Percentiles rank a stretch among this genome's conserved stretches.
phyloP scores from a whole-genome alignment of 2,888 invertebrate species.

The Sphecodes monilicornis region DNA sequence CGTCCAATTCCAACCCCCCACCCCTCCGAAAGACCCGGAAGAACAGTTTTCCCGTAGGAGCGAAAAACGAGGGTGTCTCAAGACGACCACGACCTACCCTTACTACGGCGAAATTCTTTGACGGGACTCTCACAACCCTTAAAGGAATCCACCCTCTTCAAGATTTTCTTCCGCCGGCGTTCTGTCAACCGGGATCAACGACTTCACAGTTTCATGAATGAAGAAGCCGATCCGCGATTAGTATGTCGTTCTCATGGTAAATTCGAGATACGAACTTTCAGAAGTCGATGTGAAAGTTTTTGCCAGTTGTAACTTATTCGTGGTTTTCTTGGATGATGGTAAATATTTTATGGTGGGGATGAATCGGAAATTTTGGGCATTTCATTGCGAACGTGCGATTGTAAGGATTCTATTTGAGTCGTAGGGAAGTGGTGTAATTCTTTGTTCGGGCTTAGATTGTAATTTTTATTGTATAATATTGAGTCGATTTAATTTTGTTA shows the following conservation, averaged over 20 bases:
- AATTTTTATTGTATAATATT: too few species aligned
- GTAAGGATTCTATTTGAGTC: too few species aligned
- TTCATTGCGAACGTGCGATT: too few species aligned
- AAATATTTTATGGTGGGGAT: background rate
- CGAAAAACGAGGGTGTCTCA: conserved; percentile 79
- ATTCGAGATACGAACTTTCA: background rate
- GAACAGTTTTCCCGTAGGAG: conserved; percentile 73
- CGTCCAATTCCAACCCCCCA: conserved; percentile 49
- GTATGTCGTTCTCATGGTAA: background rate
- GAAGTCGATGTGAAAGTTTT: background rate
- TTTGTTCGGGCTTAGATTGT: too few species aligned
- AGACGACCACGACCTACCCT: conserved; percentile 81
- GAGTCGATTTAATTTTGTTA: too few species aligned
- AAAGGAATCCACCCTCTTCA: conserved; percentile 39
- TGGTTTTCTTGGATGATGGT: background rate
- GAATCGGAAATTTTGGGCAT: too few species aligned
- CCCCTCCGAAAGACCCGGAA: background rate
- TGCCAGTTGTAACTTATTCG: background rate
- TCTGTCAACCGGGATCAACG: conserved; percentile 57
- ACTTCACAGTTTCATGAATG: conserved; percentile 72
- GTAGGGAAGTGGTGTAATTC: too few species aligned
- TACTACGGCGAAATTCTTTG: conserved; percentile 77
- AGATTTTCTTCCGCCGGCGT: conserved; percentile 58
- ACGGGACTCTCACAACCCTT: conserved; percentile 49
- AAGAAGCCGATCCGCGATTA: conserved; percentile 19